Evolutionary conservation across 2,888 invertebrate genomes (phyloP).

Genomic region (Xanthia togata): DNA sequence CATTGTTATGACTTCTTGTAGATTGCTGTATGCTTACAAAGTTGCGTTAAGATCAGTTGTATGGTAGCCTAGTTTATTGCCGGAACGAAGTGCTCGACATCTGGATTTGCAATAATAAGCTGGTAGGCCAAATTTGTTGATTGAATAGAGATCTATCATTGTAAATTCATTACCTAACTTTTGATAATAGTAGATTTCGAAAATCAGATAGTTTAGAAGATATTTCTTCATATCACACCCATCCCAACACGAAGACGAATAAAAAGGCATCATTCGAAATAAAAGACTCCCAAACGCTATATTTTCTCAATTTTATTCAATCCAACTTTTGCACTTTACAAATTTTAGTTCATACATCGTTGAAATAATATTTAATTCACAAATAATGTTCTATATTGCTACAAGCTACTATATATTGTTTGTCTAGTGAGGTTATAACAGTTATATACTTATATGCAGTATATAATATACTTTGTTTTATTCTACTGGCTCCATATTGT

Average conservation of each 20-base stretch:
- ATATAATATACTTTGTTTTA: constrained; percentile 55
- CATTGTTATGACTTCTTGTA: constrained; percentile 42
- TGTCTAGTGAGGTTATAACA: constrained; percentile 58
- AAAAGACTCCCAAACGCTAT: constrained; percentile 17
- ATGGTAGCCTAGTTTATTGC: constrained; percentile 4
- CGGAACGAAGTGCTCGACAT: background rate
- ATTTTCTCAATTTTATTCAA: constrained; percentile 55
- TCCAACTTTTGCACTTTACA: constrained; percentile 51
- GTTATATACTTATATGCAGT: constrained; percentile 36
- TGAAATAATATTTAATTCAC: constrained; percentile 49
- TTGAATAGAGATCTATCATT: background rate
- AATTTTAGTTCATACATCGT: constrained; percentile 49
- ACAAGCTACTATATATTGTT: constrained; percentile 45
- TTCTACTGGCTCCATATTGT: constrained; percentile 67
- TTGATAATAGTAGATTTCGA: background rate
- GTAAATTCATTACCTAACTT: background rate
- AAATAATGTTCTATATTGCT: constrained; percentile 39
- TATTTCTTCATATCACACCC: background rate
- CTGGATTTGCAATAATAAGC: background rate
- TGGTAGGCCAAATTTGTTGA: background rate
- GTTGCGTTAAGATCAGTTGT: constrained; percentile 17
- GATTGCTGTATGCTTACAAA: constrained; percentile 37
- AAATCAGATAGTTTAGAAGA: background rate
- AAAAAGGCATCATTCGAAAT: background rate
- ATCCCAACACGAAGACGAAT: background rate